Percentiles rank a stretch among this genome's conserved stretches.
These are phyloP conservation scores for Troglohyphantes excavatus DNA, from an alignment of 2,888 invertebrate genomes.

Conservation along the genomic window DNA sequence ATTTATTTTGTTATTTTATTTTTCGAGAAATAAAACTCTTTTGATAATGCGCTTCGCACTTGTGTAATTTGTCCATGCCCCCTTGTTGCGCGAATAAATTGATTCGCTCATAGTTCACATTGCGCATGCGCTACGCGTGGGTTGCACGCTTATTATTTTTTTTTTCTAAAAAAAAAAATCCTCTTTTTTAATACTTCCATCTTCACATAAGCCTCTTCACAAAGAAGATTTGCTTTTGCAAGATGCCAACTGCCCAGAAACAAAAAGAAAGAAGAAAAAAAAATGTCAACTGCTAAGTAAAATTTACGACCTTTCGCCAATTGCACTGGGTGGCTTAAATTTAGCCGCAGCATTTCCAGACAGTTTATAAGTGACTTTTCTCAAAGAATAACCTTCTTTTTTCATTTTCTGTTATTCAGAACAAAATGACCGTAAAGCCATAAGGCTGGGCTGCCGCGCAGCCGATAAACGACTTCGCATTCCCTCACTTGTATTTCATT, in stretches of 20 bases:
- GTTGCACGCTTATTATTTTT: conserved; percentile 66
- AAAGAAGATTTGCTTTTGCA: conserved; percentile 54
- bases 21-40: no score
- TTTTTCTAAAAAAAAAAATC: neutral
- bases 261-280: no score
- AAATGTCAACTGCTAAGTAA: conserved; percentile 77
- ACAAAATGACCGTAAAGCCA: conserved; percentile 26
- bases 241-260: conserved; percentile 42
- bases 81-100: neutral
- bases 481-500: neutral
- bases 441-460: conserved; percentile 55
- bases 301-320: conserved; percentile 77
- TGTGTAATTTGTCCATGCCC: conserved; percentile 3
- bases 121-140: conserved; percentile 74
- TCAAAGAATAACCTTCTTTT: conserved; percentile 26
- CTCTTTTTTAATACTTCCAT: neutral
- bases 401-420: conserved; percentile 12
- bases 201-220: conserved; percentile 40
- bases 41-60: no score
- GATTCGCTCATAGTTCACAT: conserved; percentile 30
- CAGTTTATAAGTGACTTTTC: conserved; percentile 59
- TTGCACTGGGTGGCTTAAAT: conserved; percentile 67
- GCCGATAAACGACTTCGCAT: conserved; percentile 41
- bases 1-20: no score
- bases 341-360: conserved; percentile 15